phyloP scores from a whole-genome alignment of 2,797 vertebrate genomes.

The Semotilus atromaculatus region DNA sequence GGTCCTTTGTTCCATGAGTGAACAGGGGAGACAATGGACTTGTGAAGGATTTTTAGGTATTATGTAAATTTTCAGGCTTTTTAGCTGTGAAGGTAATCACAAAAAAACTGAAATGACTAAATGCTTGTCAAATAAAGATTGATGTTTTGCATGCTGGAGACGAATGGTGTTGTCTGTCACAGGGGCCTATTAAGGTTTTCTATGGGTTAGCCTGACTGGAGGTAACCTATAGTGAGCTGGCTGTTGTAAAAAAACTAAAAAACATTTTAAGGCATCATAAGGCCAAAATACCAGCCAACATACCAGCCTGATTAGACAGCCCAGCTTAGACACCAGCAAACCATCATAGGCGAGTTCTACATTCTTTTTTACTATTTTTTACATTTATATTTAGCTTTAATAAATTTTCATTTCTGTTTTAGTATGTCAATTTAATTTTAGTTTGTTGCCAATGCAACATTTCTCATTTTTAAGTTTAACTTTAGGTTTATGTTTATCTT shows the following conservation, averaged over 20 bases:
- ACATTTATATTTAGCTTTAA: background rate
- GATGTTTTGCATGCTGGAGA: background rate
- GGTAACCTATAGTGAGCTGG: background rate
- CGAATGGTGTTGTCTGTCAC: background rate
- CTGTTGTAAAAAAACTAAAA: background rate
- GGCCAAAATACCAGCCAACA: background rate
- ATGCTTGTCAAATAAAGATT: background rate
- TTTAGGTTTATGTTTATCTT: no score
- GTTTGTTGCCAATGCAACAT: background rate
- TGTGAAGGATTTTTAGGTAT: constrained; percentile 23
- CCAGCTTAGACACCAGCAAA: no score
- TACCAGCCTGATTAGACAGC: background rate
- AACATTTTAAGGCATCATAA: background rate
- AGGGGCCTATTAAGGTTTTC: background rate
- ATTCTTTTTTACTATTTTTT: background rate
- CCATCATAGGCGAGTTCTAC: background rate
- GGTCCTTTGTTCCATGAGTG: constrained; percentile 16
- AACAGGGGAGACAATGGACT: constrained; percentile 10
- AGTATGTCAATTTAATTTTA: background rate
- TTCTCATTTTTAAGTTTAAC: background rate
- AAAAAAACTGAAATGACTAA: constrained; percentile 8
- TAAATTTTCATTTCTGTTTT: background rate
- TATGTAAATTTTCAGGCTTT: background rate
- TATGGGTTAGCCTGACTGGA: background rate
- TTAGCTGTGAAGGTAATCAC: background rate